Evolutionary conservation across 2,888 invertebrate species (phyloP), one percentile per base, ranked within the genome.

Genomic region (Zygaena filipendulae): DNA sequence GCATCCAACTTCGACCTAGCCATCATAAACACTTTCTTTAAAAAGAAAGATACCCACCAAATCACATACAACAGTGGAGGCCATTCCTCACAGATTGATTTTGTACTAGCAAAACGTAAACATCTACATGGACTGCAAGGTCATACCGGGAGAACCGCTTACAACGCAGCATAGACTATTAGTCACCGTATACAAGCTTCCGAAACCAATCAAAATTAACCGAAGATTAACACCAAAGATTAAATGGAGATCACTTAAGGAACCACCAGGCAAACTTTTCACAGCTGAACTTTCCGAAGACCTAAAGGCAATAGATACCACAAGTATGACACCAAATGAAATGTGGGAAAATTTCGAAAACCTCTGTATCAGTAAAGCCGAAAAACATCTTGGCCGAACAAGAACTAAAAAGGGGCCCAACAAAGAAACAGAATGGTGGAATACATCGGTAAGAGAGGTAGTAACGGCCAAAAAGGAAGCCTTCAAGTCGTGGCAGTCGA

Each of bases 161-260:
- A 35, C 35, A n/a, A 18, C 37, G n/a, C 40, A 40, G 23, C 38
- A 41, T 20, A 16, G 40, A 13, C 10, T 40, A 6, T 12, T 40
- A n/a, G 26, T 40, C 2, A 21, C 33, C 38, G 26, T 20, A 35
- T 43, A 55, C 13, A 14, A 32, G 25, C 7, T 27, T 22, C 28
- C 24, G 18, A 35, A 27, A 16, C 21, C 32, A 2, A 26, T 19
- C 12, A n/a, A n/a, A n/a, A n/a, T n/a, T n/a, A 21, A 30, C 6
- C 22, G 11, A 22, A 22, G 11, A 13, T 24, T 22, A 11, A 22
- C 8, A 9, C 22, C 22, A 6, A 22, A 22, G 11, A 22, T 22
- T 22, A 22, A 22, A 22, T 22, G 22, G 22, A 22, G 11, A 22
- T 10, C 11, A 22, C 22, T 11, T 22, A 8, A 22, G 11, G 10